Evolutionary conservation across 2,888 invertebrate species (phyloP).

Genomic region (Drosophila infuscata): DNA sequence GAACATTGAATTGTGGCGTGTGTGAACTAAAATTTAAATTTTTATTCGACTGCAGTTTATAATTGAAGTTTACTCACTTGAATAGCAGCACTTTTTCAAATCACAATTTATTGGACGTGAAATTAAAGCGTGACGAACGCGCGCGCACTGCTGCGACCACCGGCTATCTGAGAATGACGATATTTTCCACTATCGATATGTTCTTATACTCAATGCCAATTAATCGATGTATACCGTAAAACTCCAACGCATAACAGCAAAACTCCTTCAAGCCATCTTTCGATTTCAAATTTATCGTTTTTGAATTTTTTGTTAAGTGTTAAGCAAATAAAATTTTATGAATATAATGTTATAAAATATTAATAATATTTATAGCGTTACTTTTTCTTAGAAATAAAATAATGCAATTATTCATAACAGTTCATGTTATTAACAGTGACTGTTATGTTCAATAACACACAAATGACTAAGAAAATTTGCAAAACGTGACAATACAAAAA

Average conservation of each 20-base stretch:
- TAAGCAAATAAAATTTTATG: not conserved
- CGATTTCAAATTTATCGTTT: not conserved
- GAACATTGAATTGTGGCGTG: not conserved
- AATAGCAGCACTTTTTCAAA: slow-evolving; percentile 77
- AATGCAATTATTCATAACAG: slow-evolving; percentile 5
- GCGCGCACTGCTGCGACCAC: slow-evolving; percentile 73
- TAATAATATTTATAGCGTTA: not conserved
- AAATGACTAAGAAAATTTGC: slow-evolving; percentile 23
- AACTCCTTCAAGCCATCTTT: not conserved
- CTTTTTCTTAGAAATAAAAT: not conserved
- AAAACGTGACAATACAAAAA: slow-evolving; percentile 52
- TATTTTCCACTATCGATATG: slow-evolving; percentile 31
- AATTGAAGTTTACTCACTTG: slow-evolving; percentile 72
- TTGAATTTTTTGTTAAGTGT: not conserved
- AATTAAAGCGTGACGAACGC: slow-evolving; percentile 73
- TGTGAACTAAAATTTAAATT: not conserved
- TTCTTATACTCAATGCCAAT: not conserved
- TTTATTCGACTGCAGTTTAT: not conserved
- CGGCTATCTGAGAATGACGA: slow-evolving; percentile 53
- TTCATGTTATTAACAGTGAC: not conserved
- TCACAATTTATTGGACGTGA: slow-evolving; percentile 66
- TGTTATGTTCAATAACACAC: slow-evolving; percentile 21
- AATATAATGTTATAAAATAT: not conserved
- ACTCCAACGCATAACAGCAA: slow-evolving; percentile 5
- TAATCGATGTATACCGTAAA: slow-evolving; percentile 4